These are phyloP conservation scores for Pyrocephalus nanus DNA, from an alignment of 2,797 vertebrate species.

Conservation along the genomic window DNA sequence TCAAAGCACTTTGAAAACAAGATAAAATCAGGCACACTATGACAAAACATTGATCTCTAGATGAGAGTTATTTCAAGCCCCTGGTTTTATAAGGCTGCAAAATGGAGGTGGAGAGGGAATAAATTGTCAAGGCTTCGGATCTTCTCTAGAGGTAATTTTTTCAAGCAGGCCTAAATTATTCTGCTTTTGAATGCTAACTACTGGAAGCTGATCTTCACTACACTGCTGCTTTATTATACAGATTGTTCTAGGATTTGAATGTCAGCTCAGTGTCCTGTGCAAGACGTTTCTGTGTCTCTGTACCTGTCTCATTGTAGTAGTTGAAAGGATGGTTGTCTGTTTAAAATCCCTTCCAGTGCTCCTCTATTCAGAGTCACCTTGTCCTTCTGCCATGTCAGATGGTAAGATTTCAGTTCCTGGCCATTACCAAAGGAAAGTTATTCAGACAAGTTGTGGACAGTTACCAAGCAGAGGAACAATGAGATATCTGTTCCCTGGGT, in stretches of 20 bases:
- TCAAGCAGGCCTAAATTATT: background rate
- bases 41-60: background rate
- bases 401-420: slow-evolving; percentile 57
- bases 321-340: slow-evolving; percentile 31
- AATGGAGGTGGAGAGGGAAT: background rate
- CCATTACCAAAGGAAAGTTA: slow-evolving; percentile 32
- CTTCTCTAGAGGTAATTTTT: background rate
- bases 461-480: slow-evolving; percentile 39
- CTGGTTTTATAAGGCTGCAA: background rate
- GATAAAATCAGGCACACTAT: slow-evolving; percentile 1
- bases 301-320: slow-evolving; percentile 1
- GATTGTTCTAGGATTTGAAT: background rate
- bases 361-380: slow-evolving; percentile 40
- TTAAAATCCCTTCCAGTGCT: slow-evolving; percentile 21
- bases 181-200: background rate
- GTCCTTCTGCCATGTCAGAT: slow-evolving; percentile 58
- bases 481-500: slow-evolving; percentile 57
- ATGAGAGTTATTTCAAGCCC: background rate
- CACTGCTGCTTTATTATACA: background rate
- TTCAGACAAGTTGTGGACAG: background rate
- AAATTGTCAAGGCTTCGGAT: accelerated
- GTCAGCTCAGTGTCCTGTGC: background rate
- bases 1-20: background rate
- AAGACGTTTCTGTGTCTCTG: background rate
- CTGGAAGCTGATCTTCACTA: slow-evolving; percentile 26